Evolutionary conservation across 2,888 invertebrate species (phyloP).

Genomic region (Diachrysia chrysitis): DNA sequence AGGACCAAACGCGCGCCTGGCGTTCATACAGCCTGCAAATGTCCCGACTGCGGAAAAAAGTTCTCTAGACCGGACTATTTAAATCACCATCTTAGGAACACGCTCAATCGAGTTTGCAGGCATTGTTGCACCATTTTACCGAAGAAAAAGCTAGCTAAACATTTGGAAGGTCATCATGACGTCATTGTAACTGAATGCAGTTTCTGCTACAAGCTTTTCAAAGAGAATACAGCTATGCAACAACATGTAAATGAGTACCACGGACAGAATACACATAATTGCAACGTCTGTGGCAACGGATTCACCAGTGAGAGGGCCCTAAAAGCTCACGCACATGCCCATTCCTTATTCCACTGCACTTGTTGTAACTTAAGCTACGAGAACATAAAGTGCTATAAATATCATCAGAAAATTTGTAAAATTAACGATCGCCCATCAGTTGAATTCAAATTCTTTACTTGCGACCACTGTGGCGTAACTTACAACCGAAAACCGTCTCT

Average conservation of each 20-base stretch:
- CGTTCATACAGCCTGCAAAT: constrained; percentile 49
- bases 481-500: constrained; percentile 80
- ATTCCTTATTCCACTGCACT: constrained; percentile 74
- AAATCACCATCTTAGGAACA: constrained; percentile 73
- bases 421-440: constrained; percentile 8
- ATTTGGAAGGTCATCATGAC: constrained; percentile 66
- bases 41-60: constrained; percentile 72
- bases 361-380: constrained; percentile 74
- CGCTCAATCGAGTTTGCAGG: constrained; percentile 68
- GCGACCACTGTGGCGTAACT: constrained; percentile 75
- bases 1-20: constrained; percentile 23
- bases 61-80: constrained; percentile 65
- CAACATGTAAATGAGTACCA: constrained; percentile 66
- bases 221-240: constrained; percentile 43
- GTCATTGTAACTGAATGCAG: constrained; percentile 61
- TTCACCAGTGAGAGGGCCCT: constrained; percentile 72
- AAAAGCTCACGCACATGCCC: constrained; percentile 73
- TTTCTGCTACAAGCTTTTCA: constrained; percentile 71
- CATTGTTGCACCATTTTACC: constrained; percentile 67
- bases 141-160: constrained; percentile 68
- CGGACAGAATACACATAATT: constrained; percentile 55
- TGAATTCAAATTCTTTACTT: constrained; percentile 62
- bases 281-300: constrained; percentile 71
- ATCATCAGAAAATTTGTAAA: constrained; percentile 72
- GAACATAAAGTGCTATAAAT: constrained; percentile 74